Conservation (phyloP, 2,888 invertebrate genomes). For the Acleris laterana region DNA sequence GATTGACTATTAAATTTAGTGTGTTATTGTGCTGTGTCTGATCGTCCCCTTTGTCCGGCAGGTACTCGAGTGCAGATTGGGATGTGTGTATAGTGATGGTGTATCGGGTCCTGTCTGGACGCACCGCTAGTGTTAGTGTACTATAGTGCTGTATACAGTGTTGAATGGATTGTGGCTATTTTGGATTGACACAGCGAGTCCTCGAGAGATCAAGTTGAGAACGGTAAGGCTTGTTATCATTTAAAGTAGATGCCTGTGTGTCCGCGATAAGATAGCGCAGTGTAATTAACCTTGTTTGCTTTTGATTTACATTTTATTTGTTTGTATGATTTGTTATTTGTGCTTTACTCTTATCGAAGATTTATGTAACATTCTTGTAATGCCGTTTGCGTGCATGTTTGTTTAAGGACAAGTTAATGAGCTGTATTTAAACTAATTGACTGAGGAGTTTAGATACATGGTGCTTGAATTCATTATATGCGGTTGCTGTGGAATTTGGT, state of each 20-base stretch:
- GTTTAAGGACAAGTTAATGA: conserved; percentile 30
- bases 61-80: conserved; percentile 58
- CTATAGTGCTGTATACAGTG: conserved; percentile 75
- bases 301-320: conserved; percentile 39
- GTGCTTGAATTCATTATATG: neutral
- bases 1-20: conserved; percentile 57
- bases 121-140: conserved; percentile 75
- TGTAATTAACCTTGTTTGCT: conserved; percentile 38
- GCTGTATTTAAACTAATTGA: conserved; percentile 24
- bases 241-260: conserved; percentile 27
- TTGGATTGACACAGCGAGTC: conserved; percentile 82
- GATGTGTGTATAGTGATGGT: conserved; percentile 81
- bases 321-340: conserved; percentile 40
- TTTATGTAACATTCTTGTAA: conserved; percentile 32
- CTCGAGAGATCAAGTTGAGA: conserved; percentile 78
- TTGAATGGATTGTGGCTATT: conserved; percentile 80
- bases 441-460: neutral
- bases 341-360: conserved; percentile 28
- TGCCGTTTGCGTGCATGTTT: conserved; percentile 22
- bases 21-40: conserved; percentile 64
- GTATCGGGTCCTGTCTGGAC: conserved; percentile 73
- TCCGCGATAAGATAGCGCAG: conserved; percentile 34
- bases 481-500: neutral
- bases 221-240: conserved; percentile 65
- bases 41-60: conserved; percentile 69